Evolutionary conservation across 92 coral and sea anemone species (phyloP).

Genomic region (Anthopleura xanthogrammica): DNA sequence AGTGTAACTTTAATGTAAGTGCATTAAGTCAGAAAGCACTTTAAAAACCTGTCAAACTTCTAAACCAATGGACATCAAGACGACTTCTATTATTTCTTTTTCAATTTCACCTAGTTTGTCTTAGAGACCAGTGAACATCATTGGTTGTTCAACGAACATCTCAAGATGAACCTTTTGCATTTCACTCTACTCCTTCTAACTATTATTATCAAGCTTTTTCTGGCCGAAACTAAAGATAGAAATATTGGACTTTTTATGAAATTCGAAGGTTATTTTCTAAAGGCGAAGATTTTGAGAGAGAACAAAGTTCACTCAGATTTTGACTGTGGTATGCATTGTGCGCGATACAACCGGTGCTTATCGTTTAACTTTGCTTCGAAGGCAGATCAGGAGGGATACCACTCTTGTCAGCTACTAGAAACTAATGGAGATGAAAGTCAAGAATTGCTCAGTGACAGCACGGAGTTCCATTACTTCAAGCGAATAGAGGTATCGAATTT

Average conservation of each 20-base stretch:
- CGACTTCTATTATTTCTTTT: background rate
- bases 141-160: background rate
- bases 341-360: background rate
- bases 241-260: background rate
- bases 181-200: background rate
- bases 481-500: background rate
- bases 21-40: background rate
- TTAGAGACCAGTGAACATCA: too few relatives aligned
- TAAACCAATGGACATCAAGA: background rate
- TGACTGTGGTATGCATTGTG: constrained; percentile 1
- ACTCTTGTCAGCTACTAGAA: background rate
- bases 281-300: background rate
- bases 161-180: background rate
- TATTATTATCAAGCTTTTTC: background rate
- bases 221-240: background rate
- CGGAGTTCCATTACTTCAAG: constrained; percentile 7
- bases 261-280: background rate
- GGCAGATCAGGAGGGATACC: background rate
- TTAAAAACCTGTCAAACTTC: background rate
- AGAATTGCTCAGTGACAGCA: background rate
- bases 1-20: too few relatives aligned
- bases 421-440: background rate
- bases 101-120: too few relatives aligned
- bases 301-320: background rate
- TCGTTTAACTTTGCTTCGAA: constrained; percentile 8